Evolutionary conservation across 1,140 invertebrate genomes (phyloP), one percentile per base, ranked within the genome.

Genomic region (Aphis craccivora): DNA sequence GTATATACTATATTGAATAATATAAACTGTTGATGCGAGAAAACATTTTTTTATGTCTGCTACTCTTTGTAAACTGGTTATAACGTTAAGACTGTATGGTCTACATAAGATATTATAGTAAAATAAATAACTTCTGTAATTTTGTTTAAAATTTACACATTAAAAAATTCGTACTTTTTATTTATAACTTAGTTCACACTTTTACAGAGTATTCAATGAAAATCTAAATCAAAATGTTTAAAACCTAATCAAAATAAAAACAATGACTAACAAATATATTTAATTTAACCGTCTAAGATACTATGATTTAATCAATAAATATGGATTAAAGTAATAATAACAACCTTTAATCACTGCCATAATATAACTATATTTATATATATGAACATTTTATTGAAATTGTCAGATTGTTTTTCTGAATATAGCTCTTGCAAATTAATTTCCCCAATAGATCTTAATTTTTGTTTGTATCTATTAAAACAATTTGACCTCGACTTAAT

Each of bases 61-160:
- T 45, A 18, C 55, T 91, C 14, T 76, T 23, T 18, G 53, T 45
- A 91, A 91, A 91, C 90, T 91, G 90, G 90, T 91, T 90, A 90
- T 55, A 90, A 4, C 40, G 37, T 90, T 20, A 60, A 60, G 35
- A 90, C 51, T 37, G 48, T 37, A 25, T 55, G 87, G 51, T 89
- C 87, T 89, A 37, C n/a, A 40, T 55, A 20, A 60, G 22, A 40
- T 40, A 40, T 86, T 45, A 86, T 14, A 25, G 40, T 8, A 22
- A 14, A 90, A 90, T 40, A 18, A 55, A 90, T 51, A 60, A 22
- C 51, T 53, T 51, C 88, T 90, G 35, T 55, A 55, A n/a, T 37
- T 55, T 87, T 2, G 40, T 5, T 37, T 81, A 22, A 37, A 35
- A 20, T 81, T 18, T 45, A 87, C 23, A n/a, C 84, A 87, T 87